Evolutionary conservation across 2,797 vertebrate genomes (phyloP), one percentile per base, ranked within the genome.

Genomic region (Pseudocheirus occidentalis): DNA sequence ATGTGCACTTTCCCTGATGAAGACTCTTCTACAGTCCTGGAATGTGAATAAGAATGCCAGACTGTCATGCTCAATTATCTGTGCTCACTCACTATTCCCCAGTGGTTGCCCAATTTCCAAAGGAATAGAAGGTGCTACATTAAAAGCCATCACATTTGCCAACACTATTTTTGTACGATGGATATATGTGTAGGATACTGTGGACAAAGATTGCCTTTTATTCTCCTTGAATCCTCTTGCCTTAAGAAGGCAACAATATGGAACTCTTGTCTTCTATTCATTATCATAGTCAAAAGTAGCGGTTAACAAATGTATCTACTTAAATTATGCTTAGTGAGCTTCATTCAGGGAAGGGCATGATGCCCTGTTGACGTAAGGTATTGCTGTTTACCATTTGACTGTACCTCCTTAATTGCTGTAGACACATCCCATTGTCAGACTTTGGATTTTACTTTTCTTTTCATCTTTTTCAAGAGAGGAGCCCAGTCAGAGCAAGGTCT

Each of bases 81-180:
- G 57, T 91, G 66, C 92, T 90, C 59, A 91, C 93, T 90, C 94
- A 94, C 93, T 62, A 92, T 21, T 29, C 54, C 91, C 91, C 13
- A 50, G n/a, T 52, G 93, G 66, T 40, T 58, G 34, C 29, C 1
- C 94, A 6, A 92, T 94, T 97, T 94, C 31, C 87, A 96, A 93
- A 91, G 52, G 95, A 55, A 55, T 0, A 21, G 58, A 28, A 66
- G 34, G 46, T 92, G 34, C 91, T 90, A 50, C n/a, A 12, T 93
- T 93, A 92, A 97, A 94, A 95, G 34, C 18, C 57, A n/a, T 21
- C 87, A 94, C 21, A 3, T 95, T 96, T 94, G 92, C 93, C 57
- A 94, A 53, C 16, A 34, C 50, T 24, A 0, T 55, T 87, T 95
- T 94, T 53, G 66, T 66, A 87, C 50, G 73, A 46, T 87, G 40